Conservation (phyloP, 2,888 invertebrate species). For the Acleris emargana region DNA sequence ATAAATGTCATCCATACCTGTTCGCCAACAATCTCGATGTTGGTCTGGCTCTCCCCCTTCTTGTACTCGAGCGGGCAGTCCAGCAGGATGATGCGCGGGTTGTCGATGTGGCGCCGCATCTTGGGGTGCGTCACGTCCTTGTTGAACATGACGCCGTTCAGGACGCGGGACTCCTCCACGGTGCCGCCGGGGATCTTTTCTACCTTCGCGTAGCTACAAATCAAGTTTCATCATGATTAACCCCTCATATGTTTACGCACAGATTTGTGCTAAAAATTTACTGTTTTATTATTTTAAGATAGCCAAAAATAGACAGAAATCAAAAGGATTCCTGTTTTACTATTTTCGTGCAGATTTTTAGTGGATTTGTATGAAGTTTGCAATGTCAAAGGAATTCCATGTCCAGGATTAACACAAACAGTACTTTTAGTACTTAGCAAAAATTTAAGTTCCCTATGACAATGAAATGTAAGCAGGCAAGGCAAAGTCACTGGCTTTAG, state of each 20-base stretch:
- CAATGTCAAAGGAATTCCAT: too few relatives aligned
- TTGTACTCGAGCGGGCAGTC: conserved; percentile 99
- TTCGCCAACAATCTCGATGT: conserved; percentile 97
- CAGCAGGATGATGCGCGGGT: conserved; percentile 96
- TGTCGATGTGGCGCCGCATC: conserved; percentile 97
- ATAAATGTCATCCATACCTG: conserved; percentile 68
- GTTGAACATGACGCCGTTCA: conserved; percentile 98
- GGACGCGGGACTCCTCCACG: conserved; percentile 96
- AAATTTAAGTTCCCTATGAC: too few relatives aligned
- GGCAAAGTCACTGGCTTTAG: too few relatives aligned
- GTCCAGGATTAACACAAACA: too few relatives aligned
- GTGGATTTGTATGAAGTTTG: too few relatives aligned
- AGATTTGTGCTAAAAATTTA: too few relatives aligned
- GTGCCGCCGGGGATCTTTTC: conserved; percentile 97
- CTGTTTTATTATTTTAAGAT: not conserved
- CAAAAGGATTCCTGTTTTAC: not conserved
- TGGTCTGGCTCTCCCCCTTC: conserved; percentile 99
- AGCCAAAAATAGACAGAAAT: too few relatives aligned
- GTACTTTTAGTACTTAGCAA: too few relatives aligned
- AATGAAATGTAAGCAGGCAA: too few relatives aligned
- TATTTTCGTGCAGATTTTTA: not conserved
- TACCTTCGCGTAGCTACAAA: conserved; percentile 92
- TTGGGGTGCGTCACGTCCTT: conserved; percentile 99
- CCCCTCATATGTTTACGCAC: not conserved
- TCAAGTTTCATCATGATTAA: not conserved